Base-by-base conservation (phyloP, 2,797 vertebrate species). In the Thalassophryne amazonica region DNA sequence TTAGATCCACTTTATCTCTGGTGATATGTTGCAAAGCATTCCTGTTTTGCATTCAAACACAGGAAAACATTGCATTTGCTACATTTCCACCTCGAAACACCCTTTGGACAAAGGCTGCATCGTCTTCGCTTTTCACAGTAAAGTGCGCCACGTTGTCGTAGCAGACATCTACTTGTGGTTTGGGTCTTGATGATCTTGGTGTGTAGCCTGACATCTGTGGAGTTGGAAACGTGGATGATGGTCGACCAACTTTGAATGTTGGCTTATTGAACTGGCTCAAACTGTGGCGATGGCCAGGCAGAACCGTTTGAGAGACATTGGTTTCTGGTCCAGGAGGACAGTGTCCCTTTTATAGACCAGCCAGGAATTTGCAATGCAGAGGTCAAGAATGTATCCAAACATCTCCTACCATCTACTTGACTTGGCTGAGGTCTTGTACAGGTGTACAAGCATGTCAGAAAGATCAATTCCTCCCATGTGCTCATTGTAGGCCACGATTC, bases 361-460 rank as follows among this genome's bases (percentile, higher is more conserved):
- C 39, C 58, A 77, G 31, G 40, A 30, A 20, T 78, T 69, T 31
- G 39, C 19, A 17, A 77, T 29, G 16, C 23, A 71, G 14, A 73
- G 57, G 30, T 69, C 42, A 51, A 65, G 60, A 17, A 58, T 35
- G 28, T 49, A 67, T 60, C 48, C 46, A 18, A 56, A 57, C 5
- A 64, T 52, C 24, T 56, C 10, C 16, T 69, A 63, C 54, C 42
- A 69, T 57, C 37, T 0, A 13, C 37, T 28, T 50, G 66, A 29
- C 15, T 58, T 71, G 18, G 29, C 60, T 19, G 60, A 60, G 42
- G 60, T 77, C 52, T 78, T 79, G 25, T 76, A 67, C 24, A 71
- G 9, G 36, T 74, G 61, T 1, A 59, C 37, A 22, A 73, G 20
- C 52, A 70, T 70, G 52, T 69, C 41, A 36, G 59, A 80, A 8